Conservation (phyloP, 2,113 vertebrate genomes). For the Manacus vitellinus region DNA sequence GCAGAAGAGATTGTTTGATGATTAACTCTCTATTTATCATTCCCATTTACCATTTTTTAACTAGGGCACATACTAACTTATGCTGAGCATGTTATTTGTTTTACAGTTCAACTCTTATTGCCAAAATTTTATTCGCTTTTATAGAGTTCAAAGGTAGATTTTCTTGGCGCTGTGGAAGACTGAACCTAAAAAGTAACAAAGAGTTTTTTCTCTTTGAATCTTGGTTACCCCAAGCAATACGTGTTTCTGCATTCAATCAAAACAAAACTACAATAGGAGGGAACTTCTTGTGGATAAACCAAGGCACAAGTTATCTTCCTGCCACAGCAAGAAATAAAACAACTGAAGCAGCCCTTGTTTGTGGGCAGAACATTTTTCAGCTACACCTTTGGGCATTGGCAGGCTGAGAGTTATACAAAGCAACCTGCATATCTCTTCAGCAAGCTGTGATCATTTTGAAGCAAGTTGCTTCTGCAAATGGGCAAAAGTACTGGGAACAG, state of each 20-base stretch:
- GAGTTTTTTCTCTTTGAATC: not conserved
- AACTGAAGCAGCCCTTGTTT: not conserved
- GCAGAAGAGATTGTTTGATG: not conserved
- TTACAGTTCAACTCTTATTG: conserved; percentile 1
- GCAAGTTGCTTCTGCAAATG: not conserved
- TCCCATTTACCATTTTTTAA: conserved; percentile 12
- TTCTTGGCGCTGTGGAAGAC: not conserved
- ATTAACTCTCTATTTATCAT: conserved; percentile 3
- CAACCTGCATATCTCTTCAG: not conserved
- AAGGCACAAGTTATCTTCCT: not conserved
- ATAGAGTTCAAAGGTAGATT: conserved; percentile 41
- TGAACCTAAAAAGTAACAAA: not conserved
- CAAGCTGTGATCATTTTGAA: not conserved
- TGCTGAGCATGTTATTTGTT: conserved; percentile 10
- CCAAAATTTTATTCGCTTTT: not conserved
- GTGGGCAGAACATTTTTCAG: not conserved
- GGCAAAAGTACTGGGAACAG: not conserved
- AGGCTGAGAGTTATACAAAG: not conserved
- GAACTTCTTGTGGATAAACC: not conserved
- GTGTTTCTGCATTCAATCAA: not conserved
- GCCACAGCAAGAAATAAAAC: not conserved
- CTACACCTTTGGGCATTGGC: not conserved
- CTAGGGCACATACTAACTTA: not conserved
- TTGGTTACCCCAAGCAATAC: not conserved
- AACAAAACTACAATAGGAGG: not conserved